Percentiles rank a stretch among this genome's conserved stretches.
Evolutionary conservation across 2,888 invertebrate genomes (phyloP).

Genomic region (Rhagophthalmus giganteus): DNA sequence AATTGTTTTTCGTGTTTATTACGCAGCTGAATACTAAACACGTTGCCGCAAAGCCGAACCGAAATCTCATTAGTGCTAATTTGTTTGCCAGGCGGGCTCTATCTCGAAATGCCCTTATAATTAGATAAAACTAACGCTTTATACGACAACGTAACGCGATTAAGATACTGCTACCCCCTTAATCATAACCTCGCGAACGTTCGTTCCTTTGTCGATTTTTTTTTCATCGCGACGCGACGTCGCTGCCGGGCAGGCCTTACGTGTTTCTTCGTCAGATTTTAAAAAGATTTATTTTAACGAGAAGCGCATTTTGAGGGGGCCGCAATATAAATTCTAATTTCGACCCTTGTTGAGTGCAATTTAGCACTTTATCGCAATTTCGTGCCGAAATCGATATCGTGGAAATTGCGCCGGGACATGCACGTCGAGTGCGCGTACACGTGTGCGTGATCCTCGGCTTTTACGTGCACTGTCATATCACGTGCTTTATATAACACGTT

Average conservation of each 20-base stretch:
- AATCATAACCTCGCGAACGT: too few species aligned
- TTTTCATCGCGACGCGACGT: too few species aligned
- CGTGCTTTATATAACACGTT: slow-evolving; percentile 4
- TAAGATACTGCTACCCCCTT: background rate
- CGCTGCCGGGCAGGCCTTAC: background rate
- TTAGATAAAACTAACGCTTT: slow-evolving; percentile 1
- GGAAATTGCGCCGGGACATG: slow-evolving; percentile 19
- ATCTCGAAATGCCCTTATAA: slow-evolving; percentile 3
- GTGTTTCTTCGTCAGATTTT: background rate
- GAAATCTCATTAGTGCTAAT: slow-evolving; percentile 4
- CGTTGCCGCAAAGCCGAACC: background rate
- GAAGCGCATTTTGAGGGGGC: background rate
- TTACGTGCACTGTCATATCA: slow-evolving; percentile 9
- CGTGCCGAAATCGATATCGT: slow-evolving; percentile 15
- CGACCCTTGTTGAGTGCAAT: slow-evolving; percentile 22
- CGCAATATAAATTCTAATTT: slow-evolving; percentile 17
- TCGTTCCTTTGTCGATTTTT: too few species aligned
- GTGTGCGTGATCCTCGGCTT: slow-evolving; percentile 12
- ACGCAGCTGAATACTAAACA: background rate
- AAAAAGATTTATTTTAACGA: background rate
- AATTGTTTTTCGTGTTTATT: too few species aligned
- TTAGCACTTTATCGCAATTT: slow-evolving; percentile 24
- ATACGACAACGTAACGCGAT: slow-evolving; percentile 1
- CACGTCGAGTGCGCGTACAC: slow-evolving; percentile 8
- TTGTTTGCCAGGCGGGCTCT: slow-evolving; percentile 1